Evolutionary conservation across 92 coral and sea anemone genomes (phyloP).

Genomic region (Epizoanthus scotinus): DNA sequence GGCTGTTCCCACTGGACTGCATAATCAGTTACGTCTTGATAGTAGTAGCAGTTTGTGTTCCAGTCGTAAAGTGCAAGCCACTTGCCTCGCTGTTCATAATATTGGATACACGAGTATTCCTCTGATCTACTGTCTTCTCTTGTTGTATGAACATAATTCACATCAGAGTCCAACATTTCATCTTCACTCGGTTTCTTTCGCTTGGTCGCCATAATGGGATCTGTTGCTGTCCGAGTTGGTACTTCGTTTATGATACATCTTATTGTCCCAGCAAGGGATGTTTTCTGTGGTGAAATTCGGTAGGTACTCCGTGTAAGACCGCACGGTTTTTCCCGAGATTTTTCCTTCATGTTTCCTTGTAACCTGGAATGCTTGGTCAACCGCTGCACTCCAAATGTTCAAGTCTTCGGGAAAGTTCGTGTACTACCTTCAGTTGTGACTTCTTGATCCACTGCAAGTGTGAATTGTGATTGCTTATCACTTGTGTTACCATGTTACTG

Average conservation of each 20-base stretch:
- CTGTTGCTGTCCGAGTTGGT: not conserved
- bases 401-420: no score
- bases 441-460: no score
- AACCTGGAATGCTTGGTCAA: no score
- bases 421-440: no score
- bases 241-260: constrained; percentile 28
- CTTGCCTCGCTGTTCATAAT: constrained; percentile 83
- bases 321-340: no score
- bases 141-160: not conserved
- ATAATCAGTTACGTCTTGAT: constrained; percentile 67
- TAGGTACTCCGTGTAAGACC: no score
- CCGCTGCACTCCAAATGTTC: no score
- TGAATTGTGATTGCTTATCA: no score
- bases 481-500: no score
- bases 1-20: constrained; percentile 93
- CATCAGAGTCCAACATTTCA: not conserved
- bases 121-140: not conserved
- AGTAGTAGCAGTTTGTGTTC: constrained; percentile 74
- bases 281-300: no score
- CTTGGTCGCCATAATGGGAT: constrained; percentile 76
- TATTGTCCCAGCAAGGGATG: no score
- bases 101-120: constrained; percentile 36
- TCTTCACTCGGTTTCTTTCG: constrained; percentile 36
- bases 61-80: constrained; percentile 89
- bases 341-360: no score